phyloP scores from a whole-genome alignment of 2,113 vertebrate genomes.

The Pelecanus crispus region DNA sequence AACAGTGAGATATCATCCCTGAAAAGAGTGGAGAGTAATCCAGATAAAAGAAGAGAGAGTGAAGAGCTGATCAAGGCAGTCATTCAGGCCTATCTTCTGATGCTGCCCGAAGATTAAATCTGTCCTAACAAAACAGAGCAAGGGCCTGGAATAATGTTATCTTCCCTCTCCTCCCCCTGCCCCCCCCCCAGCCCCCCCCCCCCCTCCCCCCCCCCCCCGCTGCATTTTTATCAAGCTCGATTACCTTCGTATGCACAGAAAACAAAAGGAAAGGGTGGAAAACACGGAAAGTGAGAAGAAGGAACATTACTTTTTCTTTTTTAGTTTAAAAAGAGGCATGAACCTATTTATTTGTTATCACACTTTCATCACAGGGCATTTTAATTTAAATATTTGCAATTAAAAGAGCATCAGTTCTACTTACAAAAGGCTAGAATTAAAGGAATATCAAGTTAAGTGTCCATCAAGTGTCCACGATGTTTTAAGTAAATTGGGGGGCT shows the following conservation, averaged over 20 bases:
- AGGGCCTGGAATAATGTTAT: conserved; percentile 38
- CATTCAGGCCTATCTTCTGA: conserved; percentile 12
- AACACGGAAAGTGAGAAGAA: conserved; percentile 43
- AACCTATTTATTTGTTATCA: neutral
- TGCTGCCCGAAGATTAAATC: conserved; percentile 36
- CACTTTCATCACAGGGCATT: neutral
- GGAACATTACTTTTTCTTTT: neutral
- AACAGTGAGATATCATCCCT: neutral
- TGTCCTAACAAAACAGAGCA: conserved; percentile 5
- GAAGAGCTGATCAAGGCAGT: conserved; percentile 18
- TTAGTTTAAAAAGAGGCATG: neutral
- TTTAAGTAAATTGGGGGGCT: neutral
- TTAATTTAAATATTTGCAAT: neutral
- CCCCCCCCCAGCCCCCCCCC: too few relatives aligned
- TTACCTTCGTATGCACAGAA: neutral
- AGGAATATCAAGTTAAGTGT: neutral
- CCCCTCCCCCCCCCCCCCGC: too few relatives aligned
- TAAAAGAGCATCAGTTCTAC: neutral
- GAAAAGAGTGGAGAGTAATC: neutral
- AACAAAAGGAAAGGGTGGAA: neutral
- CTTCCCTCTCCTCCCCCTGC: neutral
- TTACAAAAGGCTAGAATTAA: neutral
- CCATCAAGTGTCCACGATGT: neutral
- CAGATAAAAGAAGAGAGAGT: conserved; percentile 47
- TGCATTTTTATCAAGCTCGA: conserved; percentile 10